phyloP scores from a whole-genome alignment of 2,888 invertebrate genomes.

The Netelia fuscicornis region DNA sequence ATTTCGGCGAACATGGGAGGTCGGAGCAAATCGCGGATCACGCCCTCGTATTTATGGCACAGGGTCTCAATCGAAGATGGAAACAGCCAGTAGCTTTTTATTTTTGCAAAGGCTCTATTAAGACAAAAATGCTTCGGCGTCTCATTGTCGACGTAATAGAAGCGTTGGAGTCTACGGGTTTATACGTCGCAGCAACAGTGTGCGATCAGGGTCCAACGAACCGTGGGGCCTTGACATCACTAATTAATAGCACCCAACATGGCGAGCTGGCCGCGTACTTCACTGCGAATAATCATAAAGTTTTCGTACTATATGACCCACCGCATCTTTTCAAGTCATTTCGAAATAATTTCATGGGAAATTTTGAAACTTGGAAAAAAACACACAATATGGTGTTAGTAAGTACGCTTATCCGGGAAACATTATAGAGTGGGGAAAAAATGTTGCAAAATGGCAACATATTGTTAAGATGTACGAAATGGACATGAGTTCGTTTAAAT shows the following conservation, averaged over 20 bases:
- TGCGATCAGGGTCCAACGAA: conserved; percentile 49
- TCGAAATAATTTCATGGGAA: conserved; percentile 46
- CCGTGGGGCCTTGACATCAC: not conserved
- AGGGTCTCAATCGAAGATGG: not conserved
- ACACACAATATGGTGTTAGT: not conserved
- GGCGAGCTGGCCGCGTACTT: not conserved
- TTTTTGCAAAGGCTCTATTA: conserved; percentile 25
- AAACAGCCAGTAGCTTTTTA: conserved; percentile 26
- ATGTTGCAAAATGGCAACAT: conserved; percentile 6
- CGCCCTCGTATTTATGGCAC: conserved; percentile 14
- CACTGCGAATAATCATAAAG: not conserved
- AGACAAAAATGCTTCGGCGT: not conserved
- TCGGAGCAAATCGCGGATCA: conserved; percentile 6
- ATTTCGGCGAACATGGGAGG: conserved; percentile 22
- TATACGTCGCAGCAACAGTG: conserved; percentile 26
- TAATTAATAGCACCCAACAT: not conserved
- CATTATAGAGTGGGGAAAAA: not conserved
- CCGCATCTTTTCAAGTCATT: conserved; percentile 39
- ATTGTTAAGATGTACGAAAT: not conserved
- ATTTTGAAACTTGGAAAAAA: not conserved
- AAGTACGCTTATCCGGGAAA: not conserved
- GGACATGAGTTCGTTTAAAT: not conserved
- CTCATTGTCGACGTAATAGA: conserved; percentile 29
- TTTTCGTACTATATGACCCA: conserved; percentile 22
- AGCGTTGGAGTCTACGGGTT: conserved; percentile 34